Conservation (phyloP, 2,797 vertebrate species). For the Sebastes paucispinis region DNA sequence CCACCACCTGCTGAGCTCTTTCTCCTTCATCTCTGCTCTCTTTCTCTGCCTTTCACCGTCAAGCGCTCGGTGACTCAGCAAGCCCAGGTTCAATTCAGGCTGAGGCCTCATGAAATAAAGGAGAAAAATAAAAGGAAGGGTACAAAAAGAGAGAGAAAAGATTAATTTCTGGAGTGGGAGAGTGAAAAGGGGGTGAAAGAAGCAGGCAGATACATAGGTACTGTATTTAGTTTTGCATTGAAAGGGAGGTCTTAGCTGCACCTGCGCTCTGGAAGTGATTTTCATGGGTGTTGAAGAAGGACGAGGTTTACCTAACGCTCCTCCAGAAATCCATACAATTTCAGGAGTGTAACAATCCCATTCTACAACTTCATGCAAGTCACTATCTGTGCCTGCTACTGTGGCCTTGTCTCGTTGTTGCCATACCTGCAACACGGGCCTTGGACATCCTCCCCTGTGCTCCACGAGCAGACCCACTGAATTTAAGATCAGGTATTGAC, state of each 20-base stretch:
- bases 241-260: constrained; percentile 55
- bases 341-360: not conserved
- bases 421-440: constrained; percentile 31
- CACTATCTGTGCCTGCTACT: not conserved
- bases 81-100: constrained; percentile 77
- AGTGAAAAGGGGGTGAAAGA: constrained; percentile 38
- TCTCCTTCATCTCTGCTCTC: constrained; percentile 74
- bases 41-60: constrained; percentile 75
- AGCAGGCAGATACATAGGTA: constrained; percentile 63
- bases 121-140: constrained; percentile 37
- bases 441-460: constrained; percentile 41
- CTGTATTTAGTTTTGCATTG: constrained; percentile 72
- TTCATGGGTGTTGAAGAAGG: constrained; percentile 23
- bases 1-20: constrained; percentile 87
- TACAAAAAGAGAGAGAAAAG: constrained; percentile 73
- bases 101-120: constrained; percentile 61
- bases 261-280: constrained; percentile 53
- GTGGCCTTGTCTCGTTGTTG: constrained; percentile 35
- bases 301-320: not conserved
- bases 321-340: not conserved
- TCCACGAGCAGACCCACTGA: constrained; percentile 54
- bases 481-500: constrained; percentile 76
- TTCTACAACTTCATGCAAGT: not conserved
- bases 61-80: constrained; percentile 78
- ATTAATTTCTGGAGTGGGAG: constrained; percentile 75